Conservation (phyloP, 2,113 vertebrate species). For the Sinosuthora webbiana region DNA sequence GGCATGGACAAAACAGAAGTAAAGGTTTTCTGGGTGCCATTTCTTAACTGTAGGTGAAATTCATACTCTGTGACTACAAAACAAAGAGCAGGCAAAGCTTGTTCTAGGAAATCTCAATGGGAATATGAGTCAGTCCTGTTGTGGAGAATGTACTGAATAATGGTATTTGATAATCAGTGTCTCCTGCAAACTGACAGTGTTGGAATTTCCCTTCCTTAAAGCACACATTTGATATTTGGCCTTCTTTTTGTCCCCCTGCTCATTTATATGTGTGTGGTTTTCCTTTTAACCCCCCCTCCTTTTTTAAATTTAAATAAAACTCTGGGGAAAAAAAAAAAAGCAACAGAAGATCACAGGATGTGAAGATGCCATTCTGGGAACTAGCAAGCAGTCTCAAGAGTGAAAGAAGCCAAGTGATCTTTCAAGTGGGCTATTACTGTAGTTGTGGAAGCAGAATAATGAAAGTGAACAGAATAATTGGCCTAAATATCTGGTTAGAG, state of each 20-base stretch:
- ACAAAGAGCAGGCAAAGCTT: background rate
- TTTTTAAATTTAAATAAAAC: conserved; percentile 41
- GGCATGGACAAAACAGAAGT: background rate
- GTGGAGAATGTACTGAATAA: background rate
- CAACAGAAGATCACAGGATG: conserved; percentile 27
- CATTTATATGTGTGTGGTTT: conserved; percentile 3
- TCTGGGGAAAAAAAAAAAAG: background rate
- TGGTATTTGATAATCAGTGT: background rate
- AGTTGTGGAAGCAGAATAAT: conserved; percentile 60
- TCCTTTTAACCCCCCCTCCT: background rate
- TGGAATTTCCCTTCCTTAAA: conserved; percentile 26
- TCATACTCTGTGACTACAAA: background rate
- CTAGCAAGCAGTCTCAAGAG: conserved; percentile 53
- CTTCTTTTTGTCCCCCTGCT: background rate
- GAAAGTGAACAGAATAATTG: conserved; percentile 64
- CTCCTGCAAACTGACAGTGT: background rate
- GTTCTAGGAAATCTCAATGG: background rate
- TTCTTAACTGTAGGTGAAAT: background rate
- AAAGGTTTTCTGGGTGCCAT: background rate
- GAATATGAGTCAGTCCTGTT: background rate
- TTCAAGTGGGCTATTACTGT: conserved; percentile 56
- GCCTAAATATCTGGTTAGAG: conserved; percentile 59
- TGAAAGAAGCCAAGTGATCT: conserved; percentile 50
- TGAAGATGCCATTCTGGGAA: conserved; percentile 41
- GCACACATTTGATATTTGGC: background rate